Evolutionary conservation across 2,888 invertebrate species (phyloP).

Genomic region (Lordiphosa andalusiaca): DNA sequence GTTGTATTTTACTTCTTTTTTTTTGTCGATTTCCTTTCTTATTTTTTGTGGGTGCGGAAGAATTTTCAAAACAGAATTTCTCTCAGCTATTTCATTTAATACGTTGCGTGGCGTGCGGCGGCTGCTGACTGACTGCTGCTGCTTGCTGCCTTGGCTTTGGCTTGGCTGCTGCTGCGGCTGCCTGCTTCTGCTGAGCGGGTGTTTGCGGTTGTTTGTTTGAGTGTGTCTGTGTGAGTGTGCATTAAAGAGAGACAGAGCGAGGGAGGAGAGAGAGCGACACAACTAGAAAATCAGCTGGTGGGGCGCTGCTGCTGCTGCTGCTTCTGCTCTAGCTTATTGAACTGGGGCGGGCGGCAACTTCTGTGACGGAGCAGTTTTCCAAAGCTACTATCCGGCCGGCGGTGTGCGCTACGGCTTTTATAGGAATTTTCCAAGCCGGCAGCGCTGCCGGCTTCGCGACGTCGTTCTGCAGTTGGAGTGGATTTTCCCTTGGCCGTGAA

Average conservation of each 20-base stretch:
- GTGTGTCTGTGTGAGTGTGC: conserved; percentile 16
- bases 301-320: conserved; percentile 39
- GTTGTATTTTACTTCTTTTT: conserved; percentile 10
- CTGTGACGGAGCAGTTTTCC: conserved; percentile 74
- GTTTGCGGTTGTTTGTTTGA: too few relatives aligned
- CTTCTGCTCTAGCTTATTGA: conserved; percentile 11
- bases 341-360: conserved; percentile 27
- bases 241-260: conserved; percentile 13
- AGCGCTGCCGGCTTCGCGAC: conserved; percentile 47
- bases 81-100: conserved; percentile 8
- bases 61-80: conserved; percentile 28
- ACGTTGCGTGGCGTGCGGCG: conserved; percentile 6
- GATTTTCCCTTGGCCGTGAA: conserved; percentile 73
- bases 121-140: neutral
- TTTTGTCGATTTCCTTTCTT: conserved; percentile 28
- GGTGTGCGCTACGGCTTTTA: conserved; percentile 73
- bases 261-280: conserved; percentile 3
- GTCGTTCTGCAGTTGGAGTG: conserved; percentile 42
- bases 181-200: too few relatives aligned
- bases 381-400: conserved; percentile 81
- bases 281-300: too few relatives aligned
- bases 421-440: conserved; percentile 69
- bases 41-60: conserved; percentile 33
- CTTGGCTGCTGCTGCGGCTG: conserved; percentile 1
- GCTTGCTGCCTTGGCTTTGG: neutral